Evolutionary conservation across 2,888 invertebrate genomes (phyloP), one percentile per base, ranked within the genome.

Genomic region (Diarsia brunnea): DNA sequence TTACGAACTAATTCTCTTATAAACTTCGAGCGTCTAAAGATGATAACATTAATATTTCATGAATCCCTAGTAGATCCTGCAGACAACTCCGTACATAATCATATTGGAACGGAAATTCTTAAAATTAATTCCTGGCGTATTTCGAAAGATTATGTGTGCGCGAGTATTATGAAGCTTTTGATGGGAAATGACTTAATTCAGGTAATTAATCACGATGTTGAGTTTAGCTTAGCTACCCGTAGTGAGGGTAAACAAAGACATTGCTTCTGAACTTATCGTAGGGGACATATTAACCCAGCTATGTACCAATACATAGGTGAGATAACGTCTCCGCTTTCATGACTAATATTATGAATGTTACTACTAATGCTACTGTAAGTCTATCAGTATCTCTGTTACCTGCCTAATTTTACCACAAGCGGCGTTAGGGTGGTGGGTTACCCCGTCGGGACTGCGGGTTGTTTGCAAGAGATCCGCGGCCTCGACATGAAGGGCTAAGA

Each of bases 41-140:
- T 60, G 51, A 38, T 73, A 51, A 64, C 58, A 85, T 87, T 78
- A 82, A 85, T 80, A 85, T 86, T 86, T 82, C 75, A 87, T 85
- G 78, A 85, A 85, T 70, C 65, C 53, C 24, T 73, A 60, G 68
- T 63, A 75, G 60, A 76, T 80, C 66, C 38, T 66, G 58, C 61
- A 65, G 58, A 66, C 58, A 67, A 55, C n/a, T 69, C 24, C 31
- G 66, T 43, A 78, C 71, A 53, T 81, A 74, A 75, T 79, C 60
- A 66, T 11, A 70, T 71, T 64, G 45, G 27, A 75, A 73, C 43
- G 14, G 11, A 63, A 75, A 86, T 75, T 84, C 63, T 73, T 60
- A 55, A 66, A 77, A 80, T 80, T 77, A 80, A 87, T 73, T 78
- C 67, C 69, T 66, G n/a, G 24, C 63, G 58, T 58, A 73, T 51